phyloP scores from a whole-genome alignment of 2,888 invertebrate species.

The Pherbina coryleti region DNA sequence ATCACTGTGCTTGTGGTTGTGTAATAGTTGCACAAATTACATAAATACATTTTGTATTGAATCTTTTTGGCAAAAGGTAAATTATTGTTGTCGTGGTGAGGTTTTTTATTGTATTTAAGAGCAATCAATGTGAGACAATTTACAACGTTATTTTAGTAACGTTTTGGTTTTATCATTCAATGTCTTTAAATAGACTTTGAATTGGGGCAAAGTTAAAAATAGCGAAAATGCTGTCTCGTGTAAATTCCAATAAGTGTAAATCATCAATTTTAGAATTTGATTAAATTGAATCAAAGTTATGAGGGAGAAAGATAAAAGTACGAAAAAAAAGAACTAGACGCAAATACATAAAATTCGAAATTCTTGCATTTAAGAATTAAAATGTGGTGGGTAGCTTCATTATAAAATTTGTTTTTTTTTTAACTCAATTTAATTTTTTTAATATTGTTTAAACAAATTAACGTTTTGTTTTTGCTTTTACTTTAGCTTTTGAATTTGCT shows the following conservation, averaged over 20 bases:
- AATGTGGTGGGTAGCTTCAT: no score
- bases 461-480: no score
- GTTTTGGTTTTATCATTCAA: slow-evolving; percentile 3
- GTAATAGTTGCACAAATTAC: neutral
- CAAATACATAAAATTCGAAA: no score
- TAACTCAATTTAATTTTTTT: no score
- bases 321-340: no score
- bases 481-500: no score
- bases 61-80: slow-evolving; percentile 21
- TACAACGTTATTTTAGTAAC: neutral
- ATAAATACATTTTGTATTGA: neutral
- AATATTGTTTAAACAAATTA: no score
- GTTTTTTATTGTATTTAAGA: neutral
- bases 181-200: slow-evolving; percentile 13
- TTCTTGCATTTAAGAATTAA: no score
- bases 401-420: no score
- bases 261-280: no score
- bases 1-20: neutral
- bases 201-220: slow-evolving; percentile 16
- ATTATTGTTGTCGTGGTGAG: neutral
- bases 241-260: neutral
- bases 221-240: neutral
- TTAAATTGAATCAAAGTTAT: no score
- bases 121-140: slow-evolving; percentile 8
- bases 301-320: no score